These are phyloP conservation scores for Cantharis nigra DNA, from an alignment of 2,888 invertebrate species.

Conservation along the genomic window DNA sequence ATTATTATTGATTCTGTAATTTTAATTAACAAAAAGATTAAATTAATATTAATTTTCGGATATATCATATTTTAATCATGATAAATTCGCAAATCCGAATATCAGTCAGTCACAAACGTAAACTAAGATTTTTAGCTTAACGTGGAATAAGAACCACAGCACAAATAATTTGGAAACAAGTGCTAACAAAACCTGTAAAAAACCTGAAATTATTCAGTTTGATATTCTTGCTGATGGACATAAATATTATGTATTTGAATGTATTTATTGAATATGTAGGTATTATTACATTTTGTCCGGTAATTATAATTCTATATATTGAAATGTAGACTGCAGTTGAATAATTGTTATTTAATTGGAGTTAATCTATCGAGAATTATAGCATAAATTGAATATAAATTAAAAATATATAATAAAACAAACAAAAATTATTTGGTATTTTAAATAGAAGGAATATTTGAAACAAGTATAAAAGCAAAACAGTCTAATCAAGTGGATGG, in stretches of 20 bases:
- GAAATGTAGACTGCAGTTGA: neutral
- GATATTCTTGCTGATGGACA: neutral
- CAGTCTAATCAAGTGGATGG: conserved; percentile 8
- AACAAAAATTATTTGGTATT: neutral
- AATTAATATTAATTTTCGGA: too few relatives aligned
- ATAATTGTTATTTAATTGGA: neutral
- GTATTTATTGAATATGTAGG: neutral
- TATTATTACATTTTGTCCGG: neutral
- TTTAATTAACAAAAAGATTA: too few relatives aligned
- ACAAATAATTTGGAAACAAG: neutral
- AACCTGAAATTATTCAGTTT: neutral
- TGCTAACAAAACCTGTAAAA: neutral
- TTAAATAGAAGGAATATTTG: neutral
- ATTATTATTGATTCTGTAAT: too few relatives aligned
- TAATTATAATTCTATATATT: neutral
- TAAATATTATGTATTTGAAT: neutral
- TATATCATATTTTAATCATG: too few relatives aligned
- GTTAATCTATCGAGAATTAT: neutral
- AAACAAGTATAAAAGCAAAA: neutral
- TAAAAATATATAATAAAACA: neutral
- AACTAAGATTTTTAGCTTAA: too few relatives aligned
- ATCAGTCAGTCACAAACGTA: too few relatives aligned
- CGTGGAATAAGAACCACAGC: neutral
- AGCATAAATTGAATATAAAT: neutral
- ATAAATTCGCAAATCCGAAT: too few relatives aligned